A percentile compares a stretch with the other conserved stretches of the same genome.
phyloP scores from a whole-genome alignment of 2,888 invertebrate species.

The Troglohyphantes excavatus region DNA sequence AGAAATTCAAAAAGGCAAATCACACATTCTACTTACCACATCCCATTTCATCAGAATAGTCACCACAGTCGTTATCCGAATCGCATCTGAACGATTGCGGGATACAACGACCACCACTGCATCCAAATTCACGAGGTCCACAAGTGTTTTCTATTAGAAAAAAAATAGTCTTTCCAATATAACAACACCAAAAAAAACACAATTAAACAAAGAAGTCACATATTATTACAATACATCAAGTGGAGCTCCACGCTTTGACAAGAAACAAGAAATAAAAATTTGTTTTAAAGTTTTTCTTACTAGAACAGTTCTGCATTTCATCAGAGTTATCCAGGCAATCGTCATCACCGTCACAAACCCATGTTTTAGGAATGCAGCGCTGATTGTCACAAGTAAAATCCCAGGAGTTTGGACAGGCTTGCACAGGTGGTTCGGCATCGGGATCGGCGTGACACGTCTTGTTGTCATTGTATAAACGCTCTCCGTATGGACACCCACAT shows the following conservation, averaged over 20 bases:
- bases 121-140: conserved; percentile 94
- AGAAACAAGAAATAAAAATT: too few species aligned
- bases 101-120: conserved; percentile 95
- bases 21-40: too few species aligned
- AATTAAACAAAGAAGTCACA: too few species aligned
- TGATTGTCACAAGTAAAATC: conserved; percentile 97
- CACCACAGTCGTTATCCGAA: conserved; percentile 94
- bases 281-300: conserved; percentile 83
- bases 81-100: conserved; percentile 96
- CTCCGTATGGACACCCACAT: conserved; percentile 97
- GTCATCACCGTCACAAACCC: conserved; percentile 98
- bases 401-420: conserved; percentile 94
- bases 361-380: conserved; percentile 94
- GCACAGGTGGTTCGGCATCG: conserved; percentile 91
- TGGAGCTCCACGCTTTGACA: conserved; percentile 34
- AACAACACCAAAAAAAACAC: too few species aligned
- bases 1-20: background rate
- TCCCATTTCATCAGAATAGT: conserved; percentile 94
- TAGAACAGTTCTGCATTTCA: conserved; percentile 96
- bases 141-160: conserved; percentile 90
- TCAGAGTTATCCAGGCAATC: conserved; percentile 98
- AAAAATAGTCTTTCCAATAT: conserved; percentile 36
- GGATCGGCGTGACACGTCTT: conserved; percentile 89
- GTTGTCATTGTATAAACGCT: conserved; percentile 88
- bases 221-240: too few species aligned